Percentiles rank a stretch among this genome's conserved stretches.
Conservation (phyloP, 2,888 invertebrate genomes). For the Escarpia spicata region DNA sequence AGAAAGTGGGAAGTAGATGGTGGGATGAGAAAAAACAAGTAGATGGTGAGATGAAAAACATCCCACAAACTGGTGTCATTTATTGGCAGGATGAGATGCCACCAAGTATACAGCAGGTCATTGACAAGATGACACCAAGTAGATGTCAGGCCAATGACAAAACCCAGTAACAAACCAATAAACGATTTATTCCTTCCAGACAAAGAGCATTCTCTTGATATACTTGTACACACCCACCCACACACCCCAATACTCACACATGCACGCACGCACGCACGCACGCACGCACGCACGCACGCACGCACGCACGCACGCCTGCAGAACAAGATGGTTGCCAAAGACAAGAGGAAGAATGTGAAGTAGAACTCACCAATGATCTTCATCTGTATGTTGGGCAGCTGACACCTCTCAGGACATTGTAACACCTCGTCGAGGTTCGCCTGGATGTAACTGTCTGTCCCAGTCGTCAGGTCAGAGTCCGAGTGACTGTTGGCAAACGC, state of each 20-base stretch:
- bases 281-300: not conserved
- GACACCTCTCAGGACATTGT: conserved; percentile 71
- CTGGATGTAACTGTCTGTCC: conserved; percentile 78
- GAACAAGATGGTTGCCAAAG: not conserved
- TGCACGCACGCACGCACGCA: not conserved
- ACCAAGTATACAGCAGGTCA: too few species aligned
- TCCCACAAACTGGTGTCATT: too few species aligned
- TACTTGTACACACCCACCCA: too few species aligned
- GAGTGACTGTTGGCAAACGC: conserved; percentile 71
- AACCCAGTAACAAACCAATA: too few species aligned
- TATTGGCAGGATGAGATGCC: too few species aligned
- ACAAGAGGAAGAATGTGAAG: not conserved
- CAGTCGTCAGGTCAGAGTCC: conserved; percentile 70
- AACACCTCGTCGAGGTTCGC: conserved; percentile 76
- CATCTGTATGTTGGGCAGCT: conserved; percentile 75
- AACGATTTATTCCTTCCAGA: too few species aligned
- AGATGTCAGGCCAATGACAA: too few species aligned
- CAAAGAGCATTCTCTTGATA: too few species aligned
- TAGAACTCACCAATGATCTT: conserved; percentile 77
- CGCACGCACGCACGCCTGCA: not conserved
- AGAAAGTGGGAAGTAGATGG: not conserved
- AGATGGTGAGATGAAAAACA: too few species aligned
- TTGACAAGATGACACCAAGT: too few species aligned
- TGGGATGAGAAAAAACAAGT: not conserved
- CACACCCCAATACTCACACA: not conserved